Conservation (phyloP, 1,140 invertebrate genomes). For the Cydia strobilella region DNA sequence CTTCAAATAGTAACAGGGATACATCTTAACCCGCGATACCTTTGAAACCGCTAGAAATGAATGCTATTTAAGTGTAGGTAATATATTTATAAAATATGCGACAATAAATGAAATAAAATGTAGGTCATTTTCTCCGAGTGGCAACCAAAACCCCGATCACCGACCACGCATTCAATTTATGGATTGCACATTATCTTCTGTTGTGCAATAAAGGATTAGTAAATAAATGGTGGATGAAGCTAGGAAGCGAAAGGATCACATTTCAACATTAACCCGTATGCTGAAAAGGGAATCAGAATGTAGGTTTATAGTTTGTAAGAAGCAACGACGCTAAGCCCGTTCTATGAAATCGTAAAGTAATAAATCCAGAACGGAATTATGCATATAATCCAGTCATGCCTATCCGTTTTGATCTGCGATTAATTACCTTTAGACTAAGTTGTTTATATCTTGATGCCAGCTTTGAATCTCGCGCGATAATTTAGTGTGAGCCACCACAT, state of each 20-base stretch:
- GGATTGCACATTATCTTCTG: background rate
- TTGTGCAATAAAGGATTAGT: background rate
- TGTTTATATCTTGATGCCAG: conserved; percentile 13
- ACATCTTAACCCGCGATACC: too few species aligned
- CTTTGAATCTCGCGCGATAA: background rate
- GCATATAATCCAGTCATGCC: conserved; percentile 32
- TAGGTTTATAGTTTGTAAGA: conserved; percentile 74
- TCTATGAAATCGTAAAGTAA: conserved; percentile 51
- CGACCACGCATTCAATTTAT: background rate
- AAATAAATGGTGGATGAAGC: background rate
- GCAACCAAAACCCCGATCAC: too few species aligned
- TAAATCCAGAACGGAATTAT: conserved; percentile 40
- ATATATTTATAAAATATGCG: too few species aligned
- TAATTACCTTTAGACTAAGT: conserved; percentile 36
- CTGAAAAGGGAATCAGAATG: conserved; percentile 45
- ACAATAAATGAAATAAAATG: too few species aligned
- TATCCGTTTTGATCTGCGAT: conserved; percentile 37
- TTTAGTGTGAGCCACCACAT: background rate
- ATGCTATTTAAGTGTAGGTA: too few species aligned
- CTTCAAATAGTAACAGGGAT: too few species aligned
- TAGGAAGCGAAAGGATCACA: conserved; percentile 19
- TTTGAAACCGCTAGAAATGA: too few species aligned
- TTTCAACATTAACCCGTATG: conserved; percentile 37
- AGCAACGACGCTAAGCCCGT: conserved; percentile 43
- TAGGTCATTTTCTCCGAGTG: too few species aligned